Evolutionary conservation across 2,888 invertebrate species (phyloP).

Genomic region (Amphipoea lucens): DNA sequence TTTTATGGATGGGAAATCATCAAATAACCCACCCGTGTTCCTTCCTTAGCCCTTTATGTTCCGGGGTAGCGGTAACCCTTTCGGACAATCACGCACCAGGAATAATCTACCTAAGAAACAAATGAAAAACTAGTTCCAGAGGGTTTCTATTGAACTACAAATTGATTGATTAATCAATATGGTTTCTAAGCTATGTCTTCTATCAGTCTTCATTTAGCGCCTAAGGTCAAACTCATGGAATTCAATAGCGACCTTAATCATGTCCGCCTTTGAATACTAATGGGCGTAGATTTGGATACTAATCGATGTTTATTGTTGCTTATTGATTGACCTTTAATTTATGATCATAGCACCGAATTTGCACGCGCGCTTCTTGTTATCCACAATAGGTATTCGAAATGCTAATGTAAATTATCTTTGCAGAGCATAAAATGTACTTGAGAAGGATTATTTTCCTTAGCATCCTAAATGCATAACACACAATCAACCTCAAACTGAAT

Average conservation of each 20-base stretch:
- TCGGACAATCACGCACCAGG: too few relatives aligned
- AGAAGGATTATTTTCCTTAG: too few relatives aligned
- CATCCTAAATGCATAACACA: too few relatives aligned
- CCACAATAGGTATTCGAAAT: neutral
- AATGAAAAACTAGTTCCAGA: neutral
- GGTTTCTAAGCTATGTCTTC: neutral
- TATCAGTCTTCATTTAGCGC: neutral
- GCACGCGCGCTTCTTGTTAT: neutral
- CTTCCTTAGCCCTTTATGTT: too few relatives aligned
- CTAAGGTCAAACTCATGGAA: constrained; percentile 24
- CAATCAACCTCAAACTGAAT: too few relatives aligned
- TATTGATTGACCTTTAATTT: neutral
- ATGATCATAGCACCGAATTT: neutral
- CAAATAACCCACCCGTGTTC: too few relatives aligned
- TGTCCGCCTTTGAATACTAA: constrained; percentile 18
- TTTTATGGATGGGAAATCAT: too few relatives aligned
- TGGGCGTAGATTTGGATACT: neutral
- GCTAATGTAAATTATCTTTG: neutral
- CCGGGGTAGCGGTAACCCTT: too few relatives aligned
- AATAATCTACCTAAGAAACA: neutral
- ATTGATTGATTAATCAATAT: constrained; percentile 1
- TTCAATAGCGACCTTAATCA: constrained; percentile 9
- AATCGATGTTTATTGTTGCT: neutral
- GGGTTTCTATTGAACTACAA: neutral
- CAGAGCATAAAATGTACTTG: neutral